Conservation (phyloP, 1,140 invertebrate genomes). For the Chironomus striatipennis region DNA sequence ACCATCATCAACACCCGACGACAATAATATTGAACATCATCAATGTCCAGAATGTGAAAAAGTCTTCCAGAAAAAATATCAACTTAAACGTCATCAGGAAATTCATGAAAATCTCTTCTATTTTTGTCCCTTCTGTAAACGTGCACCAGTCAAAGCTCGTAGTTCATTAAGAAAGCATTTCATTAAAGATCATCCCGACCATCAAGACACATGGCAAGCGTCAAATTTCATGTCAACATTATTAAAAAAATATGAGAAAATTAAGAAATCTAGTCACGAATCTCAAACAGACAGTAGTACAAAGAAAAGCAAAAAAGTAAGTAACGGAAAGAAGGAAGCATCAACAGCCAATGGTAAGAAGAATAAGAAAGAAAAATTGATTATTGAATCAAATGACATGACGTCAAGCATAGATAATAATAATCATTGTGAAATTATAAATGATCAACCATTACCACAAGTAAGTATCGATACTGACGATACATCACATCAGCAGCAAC, state of each 20-base stretch:
- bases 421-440: constrained; percentile 15
- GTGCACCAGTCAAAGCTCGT: neutral
- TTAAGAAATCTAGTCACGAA: constrained; percentile 19
- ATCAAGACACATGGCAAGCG: constrained; percentile 11
- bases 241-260: constrained; percentile 14
- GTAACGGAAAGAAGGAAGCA: neutral
- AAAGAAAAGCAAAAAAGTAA: constrained; percentile 7
- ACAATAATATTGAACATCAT: neutral
- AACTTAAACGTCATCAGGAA: constrained; percentile 24
- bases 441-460: constrained; percentile 15
- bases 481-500: neutral
- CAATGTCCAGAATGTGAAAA: constrained; percentile 19
- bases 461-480: neutral
- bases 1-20: neutral
- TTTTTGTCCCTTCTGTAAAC: constrained; percentile 24
- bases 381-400: neutral
- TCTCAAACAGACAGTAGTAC: neutral
- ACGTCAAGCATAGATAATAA: neutral
- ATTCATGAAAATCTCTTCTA: constrained; percentile 24
- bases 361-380: neutral
- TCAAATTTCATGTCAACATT: constrained; percentile 20
- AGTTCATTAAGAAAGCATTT: constrained; percentile 23
- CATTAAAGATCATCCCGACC: constrained; percentile 1
- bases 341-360: neutral
- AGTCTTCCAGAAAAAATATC: constrained; percentile 21